Evolutionary conservation across 2,888 invertebrate genomes (phyloP).

Genomic region (Parnassius mnemosyne): DNA sequence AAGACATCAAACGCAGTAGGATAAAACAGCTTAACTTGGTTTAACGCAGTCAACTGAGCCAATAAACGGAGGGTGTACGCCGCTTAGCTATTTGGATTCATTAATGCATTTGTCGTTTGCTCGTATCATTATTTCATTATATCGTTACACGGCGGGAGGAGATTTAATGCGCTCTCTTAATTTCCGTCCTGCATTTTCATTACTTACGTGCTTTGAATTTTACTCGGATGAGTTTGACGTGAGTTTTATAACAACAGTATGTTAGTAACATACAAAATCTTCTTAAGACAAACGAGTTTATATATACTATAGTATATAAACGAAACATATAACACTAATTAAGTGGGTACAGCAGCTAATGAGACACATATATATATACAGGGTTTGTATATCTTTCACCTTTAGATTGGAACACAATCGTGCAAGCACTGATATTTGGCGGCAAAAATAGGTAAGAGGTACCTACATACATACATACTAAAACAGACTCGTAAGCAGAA

Average conservation of each 20-base stretch:
- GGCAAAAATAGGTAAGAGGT: too few species aligned
- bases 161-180: slow-evolving; percentile 44
- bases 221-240: neutral
- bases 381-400: too few species aligned
- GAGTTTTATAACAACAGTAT: neutral
- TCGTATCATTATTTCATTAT: slow-evolving; percentile 43
- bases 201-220: slow-evolving; percentile 21
- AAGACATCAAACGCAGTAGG: slow-evolving; percentile 35
- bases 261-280: too few species aligned
- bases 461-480: too few species aligned
- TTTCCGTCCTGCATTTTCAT: slow-evolving; percentile 40
- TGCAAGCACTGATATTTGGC: too few species aligned
- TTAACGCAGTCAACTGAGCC: slow-evolving; percentile 57
- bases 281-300: too few species aligned
- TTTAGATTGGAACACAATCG: too few species aligned
- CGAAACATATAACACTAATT: too few species aligned
- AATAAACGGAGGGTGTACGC: slow-evolving; percentile 46
- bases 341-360: too few species aligned
- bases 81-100: slow-evolving; percentile 50
- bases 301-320: too few species aligned
- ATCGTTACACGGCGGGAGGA: slow-evolving; percentile 29
- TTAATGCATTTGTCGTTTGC: slow-evolving; percentile 68
- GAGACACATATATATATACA: too few species aligned
- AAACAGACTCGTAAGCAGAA: too few species aligned
- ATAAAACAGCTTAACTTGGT: slow-evolving; percentile 52